phyloP scores from a whole-genome alignment of 2,888 invertebrate species.

The Drosophila yooni region DNA sequence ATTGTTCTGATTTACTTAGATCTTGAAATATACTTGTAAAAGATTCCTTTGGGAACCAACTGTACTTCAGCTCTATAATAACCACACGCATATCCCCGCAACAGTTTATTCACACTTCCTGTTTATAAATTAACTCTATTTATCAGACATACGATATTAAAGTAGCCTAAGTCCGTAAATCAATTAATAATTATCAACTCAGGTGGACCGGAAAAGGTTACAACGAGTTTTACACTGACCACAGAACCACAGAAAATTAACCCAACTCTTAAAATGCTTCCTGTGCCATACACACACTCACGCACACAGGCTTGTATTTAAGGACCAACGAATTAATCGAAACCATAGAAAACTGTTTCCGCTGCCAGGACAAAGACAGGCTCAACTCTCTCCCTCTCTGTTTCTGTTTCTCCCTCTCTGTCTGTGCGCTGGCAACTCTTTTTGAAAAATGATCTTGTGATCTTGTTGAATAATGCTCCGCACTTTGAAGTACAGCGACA shows the following conservation, averaged over 20 bases:
- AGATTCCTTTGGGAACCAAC: neutral
- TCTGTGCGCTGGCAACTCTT: slow-evolving; percentile 29
- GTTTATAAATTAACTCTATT: slow-evolving; percentile 16
- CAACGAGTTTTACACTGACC: slow-evolving; percentile 42
- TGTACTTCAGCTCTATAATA: neutral
- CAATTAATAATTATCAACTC: slow-evolving; percentile 61
- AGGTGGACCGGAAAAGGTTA: slow-evolving; percentile 71
- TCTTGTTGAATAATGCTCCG: slow-evolving; percentile 74
- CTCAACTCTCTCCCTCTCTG: slow-evolving; percentile 11
- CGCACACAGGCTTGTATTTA: slow-evolving; percentile 4
- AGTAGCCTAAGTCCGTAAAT: slow-evolving; percentile 33
- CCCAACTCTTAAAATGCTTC: slow-evolving; percentile 4
- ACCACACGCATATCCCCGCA: neutral
- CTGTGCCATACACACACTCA: slow-evolving; percentile 39
- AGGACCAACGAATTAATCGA: slow-evolving; percentile 52
- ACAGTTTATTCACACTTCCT: slow-evolving; percentile 29
- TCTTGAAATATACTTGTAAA: neutral
- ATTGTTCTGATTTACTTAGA: neutral
- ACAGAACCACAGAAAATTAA: slow-evolving; percentile 45
- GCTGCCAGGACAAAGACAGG: slow-evolving; percentile 41
- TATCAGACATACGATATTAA: slow-evolving; percentile 31
- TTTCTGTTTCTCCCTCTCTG: neutral
- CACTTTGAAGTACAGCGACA: slow-evolving; percentile 52
- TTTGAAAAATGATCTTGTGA: slow-evolving; percentile 79
- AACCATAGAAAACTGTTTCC: slow-evolving; percentile 60